Percentiles rank a stretch among this genome's conserved stretches.
Conservation (phyloP, 2,888 invertebrate species). For the Andrena praecox region DNA sequence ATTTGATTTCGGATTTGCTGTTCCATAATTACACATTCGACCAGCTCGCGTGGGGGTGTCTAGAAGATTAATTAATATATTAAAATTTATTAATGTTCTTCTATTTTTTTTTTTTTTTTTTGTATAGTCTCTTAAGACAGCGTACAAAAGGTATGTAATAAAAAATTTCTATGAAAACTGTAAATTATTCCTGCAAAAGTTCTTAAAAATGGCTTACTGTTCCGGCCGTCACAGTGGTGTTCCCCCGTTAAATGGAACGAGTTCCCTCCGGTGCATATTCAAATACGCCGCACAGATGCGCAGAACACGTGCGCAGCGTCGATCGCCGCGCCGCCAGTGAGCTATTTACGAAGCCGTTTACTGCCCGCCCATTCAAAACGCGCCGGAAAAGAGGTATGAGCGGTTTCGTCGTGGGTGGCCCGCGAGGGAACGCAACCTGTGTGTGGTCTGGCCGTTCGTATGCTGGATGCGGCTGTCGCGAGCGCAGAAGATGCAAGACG, state of each 20-base stretch:
- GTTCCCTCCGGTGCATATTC: not conserved
- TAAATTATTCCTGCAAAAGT: too few species aligned
- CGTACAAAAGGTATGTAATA: too few species aligned
- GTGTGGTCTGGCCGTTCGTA: constrained; percentile 78
- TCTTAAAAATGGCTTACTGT: too few species aligned
- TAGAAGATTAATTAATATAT: too few species aligned
- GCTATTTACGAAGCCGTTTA: constrained; percentile 46
- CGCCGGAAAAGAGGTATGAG: constrained; percentile 61
- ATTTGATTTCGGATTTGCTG: too few species aligned
- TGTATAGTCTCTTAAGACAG: too few species aligned
- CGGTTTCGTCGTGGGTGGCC: constrained; percentile 79
- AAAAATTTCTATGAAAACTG: too few species aligned
- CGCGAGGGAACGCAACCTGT: constrained; percentile 67
- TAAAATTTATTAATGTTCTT: too few species aligned
- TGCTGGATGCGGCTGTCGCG: constrained; percentile 73
- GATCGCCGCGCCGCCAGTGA: constrained; percentile 44
- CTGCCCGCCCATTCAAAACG: constrained; percentile 62
- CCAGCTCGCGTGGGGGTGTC: too few species aligned
- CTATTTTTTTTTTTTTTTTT: too few species aligned
- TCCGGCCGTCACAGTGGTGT: too few species aligned
- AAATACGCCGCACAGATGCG: constrained; percentile 12
- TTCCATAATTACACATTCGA: too few species aligned
- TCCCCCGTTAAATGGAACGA: not conserved
- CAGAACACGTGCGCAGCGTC: not conserved
- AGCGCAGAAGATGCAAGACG: constrained; percentile 75